Base-by-base conservation (phyloP, 2,888 invertebrate species). In the Microplitis manilae region DNA sequence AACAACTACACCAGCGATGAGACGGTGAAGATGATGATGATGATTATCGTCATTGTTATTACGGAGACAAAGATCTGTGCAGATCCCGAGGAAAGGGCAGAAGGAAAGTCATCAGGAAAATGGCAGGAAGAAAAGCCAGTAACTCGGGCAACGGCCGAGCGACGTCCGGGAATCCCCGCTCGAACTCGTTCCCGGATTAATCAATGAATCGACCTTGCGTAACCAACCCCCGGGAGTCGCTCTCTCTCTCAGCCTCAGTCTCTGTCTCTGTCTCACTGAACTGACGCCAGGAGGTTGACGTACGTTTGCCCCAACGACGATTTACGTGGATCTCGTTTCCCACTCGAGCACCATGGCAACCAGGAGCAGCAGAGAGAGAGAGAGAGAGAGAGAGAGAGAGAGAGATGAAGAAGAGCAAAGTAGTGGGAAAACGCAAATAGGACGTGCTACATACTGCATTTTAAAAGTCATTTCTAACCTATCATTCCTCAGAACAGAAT, bases 171-270 rank as follows among this genome's bases (percentile, higher is more conserved):
- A 20, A 39, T 70, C 59, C 73, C 73, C 77, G 68, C 69, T 79
- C 65, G 76, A 77, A 68, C 76, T 76, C 68, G 39, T 78, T 68
- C 73, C 62, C 79, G 79, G 79, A 79, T 80, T 80, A 81, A 81
- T 81, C 81, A 80, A 81, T 81, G 81, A 81, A 81, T 81, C 79
- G 81, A 81, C 79, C 79, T 79, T 80, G 81, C 79, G 76, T 79
- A 79, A 81, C 76, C 60, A 76, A 72, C 68, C 75, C 77, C 81
- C 62, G 79, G 73, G 76, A 77, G 76, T 75, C 61, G 20, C 69
- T 68, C 73, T 61, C 17, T 68, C 59, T 39, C 61, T 68, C 64
- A 13, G 62, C 6, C 65, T 38, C 30, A 20, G 50, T 20, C 59
- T 38, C 71, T 75, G 59, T 79, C 72, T 74, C 65, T 67, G 68